Conservation (phyloP, 2,888 invertebrate genomes). For the Cremastobaeus sp. region DNA sequence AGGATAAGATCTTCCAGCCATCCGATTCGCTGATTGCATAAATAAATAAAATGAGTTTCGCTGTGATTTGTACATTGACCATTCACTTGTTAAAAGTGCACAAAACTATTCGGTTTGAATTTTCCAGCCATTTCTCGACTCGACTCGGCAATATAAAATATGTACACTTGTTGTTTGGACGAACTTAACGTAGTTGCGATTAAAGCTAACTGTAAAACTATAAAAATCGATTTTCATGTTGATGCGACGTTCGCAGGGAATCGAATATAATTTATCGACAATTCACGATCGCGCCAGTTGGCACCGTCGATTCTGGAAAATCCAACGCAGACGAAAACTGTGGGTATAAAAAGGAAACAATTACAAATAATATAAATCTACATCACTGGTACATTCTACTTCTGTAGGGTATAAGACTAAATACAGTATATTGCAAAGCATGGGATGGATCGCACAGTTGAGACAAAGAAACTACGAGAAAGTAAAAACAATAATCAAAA, state of each 20-base stretch:
- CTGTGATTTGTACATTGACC: conserved; percentile 43
- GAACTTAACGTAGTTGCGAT: too few species aligned
- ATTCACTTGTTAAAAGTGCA: conserved; percentile 10
- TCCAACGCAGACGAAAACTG: conserved; percentile 17
- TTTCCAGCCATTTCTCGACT: conserved; percentile 10
- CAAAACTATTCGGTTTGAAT: conserved; percentile 8
- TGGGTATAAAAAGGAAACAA: conserved; percentile 64
- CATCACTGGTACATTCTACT: conserved; percentile 69
- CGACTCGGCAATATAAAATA: not conserved
- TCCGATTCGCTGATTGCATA: conserved; percentile 13
- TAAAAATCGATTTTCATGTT: too few species aligned
- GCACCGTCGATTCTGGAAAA: conserved; percentile 46
- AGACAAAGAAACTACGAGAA: conserved; percentile 32
- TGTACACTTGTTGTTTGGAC: not conserved
- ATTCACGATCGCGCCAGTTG: not conserved
- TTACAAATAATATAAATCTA: conserved; percentile 68
- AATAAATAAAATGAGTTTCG: conserved; percentile 46
- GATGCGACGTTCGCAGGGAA: too few species aligned
- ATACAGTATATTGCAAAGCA: conserved; percentile 65
- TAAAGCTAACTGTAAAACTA: too few species aligned
- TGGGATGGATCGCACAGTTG: conserved; percentile 33
- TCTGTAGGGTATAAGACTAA: conserved; percentile 61
- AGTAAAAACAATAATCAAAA: conserved; percentile 23
- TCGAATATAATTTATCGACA: not conserved
- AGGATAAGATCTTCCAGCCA: too few species aligned